Conservation (phyloP, 2,113 vertebrate species). For the Leiothrix lutea region DNA sequence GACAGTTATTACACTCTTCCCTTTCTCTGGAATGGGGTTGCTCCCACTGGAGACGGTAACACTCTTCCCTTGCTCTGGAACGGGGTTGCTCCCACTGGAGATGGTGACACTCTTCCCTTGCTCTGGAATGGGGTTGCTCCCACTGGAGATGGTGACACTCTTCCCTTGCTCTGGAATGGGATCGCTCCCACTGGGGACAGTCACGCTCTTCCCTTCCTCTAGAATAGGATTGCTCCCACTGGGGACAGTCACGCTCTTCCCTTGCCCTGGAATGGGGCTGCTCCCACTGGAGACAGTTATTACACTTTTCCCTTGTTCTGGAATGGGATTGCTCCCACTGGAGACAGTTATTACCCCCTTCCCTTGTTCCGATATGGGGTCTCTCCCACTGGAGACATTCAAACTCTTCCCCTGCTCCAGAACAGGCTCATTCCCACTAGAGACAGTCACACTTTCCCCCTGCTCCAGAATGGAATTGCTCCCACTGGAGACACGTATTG, state of each 20-base stretch:
- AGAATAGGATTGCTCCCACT: rapidly evolving
- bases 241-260: not conserved
- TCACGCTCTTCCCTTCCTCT: rapidly evolving
- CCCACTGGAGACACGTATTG: not conserved
- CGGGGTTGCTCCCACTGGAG: rapidly evolving
- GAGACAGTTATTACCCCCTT: no score
- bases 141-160: not conserved
- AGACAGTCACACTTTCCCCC: not conserved
- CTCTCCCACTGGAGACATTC: rapidly evolving
- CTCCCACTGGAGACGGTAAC: rapidly evolving
- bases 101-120: not conserved
- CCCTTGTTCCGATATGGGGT: rapidly evolving
- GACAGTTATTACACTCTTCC: no score
- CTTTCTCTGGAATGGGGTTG: rapidly evolving
- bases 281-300: not conserved
- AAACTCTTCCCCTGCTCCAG: rapidly evolving
- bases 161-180: rapidly evolving
- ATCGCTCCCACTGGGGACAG: rapidly evolving
- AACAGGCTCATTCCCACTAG: rapidly evolving
- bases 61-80: rapidly evolving
- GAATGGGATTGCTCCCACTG: rapidly evolving
- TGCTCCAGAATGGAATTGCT: rapidly evolving
- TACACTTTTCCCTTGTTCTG: rapidly evolving
- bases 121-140: not conserved
- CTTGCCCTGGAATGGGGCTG: rapidly evolving